Conservation (phyloP, 2,113 vertebrate genomes). For the Channa maculata region DNA sequence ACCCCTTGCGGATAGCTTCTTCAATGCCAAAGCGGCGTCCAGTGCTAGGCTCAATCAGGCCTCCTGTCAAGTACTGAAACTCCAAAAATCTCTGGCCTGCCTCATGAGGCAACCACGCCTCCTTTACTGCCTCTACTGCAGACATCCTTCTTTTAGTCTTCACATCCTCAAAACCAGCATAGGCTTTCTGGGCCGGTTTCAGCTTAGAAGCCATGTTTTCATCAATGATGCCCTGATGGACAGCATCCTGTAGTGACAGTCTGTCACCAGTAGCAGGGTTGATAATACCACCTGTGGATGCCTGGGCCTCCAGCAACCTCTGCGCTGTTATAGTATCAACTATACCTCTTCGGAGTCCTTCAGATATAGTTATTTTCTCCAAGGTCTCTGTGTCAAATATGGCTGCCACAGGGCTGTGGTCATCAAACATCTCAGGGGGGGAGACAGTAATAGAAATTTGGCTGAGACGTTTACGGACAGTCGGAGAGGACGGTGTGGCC, state of each 20-base stretch:
- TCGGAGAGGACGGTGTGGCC: constrained; percentile 80
- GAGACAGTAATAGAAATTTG: constrained; percentile 85
- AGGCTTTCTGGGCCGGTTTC: constrained; percentile 96
- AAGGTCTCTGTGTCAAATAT: constrained; percentile 97
- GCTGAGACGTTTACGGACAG: constrained; percentile 80
- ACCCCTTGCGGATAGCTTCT: constrained; percentile 91
- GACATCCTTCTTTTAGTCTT: constrained; percentile 94
- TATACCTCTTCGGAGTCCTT: constrained; percentile 91
- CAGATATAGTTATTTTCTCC: constrained; percentile 94
- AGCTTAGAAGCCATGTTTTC: constrained; percentile 91
- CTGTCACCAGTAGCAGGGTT: constrained; percentile 90
- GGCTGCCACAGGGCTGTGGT: constrained; percentile 92
- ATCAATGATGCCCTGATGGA: constrained; percentile 89
- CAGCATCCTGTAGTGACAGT: constrained; percentile 90
- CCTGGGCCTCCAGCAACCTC: constrained; percentile 94
- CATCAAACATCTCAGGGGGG: constrained; percentile 90
- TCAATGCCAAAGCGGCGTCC: constrained; percentile 88
- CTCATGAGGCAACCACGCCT: constrained; percentile 95
- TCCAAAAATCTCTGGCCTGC: constrained; percentile 97
- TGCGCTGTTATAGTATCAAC: constrained; percentile 95
- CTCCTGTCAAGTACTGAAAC: constrained; percentile 95
- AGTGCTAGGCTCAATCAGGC: constrained; percentile 90
- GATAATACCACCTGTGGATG: constrained; percentile 94
- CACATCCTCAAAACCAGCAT: constrained; percentile 92
- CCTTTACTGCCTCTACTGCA: constrained; percentile 94